Evolutionary conservation across 2,888 invertebrate genomes (phyloP).

Genomic region (Apomyelois bistriatella): DNA sequence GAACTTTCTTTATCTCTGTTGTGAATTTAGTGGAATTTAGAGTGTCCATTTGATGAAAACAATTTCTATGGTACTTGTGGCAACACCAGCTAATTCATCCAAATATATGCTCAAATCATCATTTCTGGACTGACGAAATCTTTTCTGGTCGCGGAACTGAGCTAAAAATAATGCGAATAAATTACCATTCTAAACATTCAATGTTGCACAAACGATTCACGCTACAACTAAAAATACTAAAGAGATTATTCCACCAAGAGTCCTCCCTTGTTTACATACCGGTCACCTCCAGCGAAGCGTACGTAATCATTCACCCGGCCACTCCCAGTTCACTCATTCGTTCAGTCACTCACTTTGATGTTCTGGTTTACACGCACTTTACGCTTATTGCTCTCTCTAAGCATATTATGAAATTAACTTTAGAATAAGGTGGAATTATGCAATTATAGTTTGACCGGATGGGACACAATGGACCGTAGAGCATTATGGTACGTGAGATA

Average conservation of each 20-base stretch:
- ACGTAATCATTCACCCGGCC: constrained; percentile 62
- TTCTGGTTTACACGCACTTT: constrained; percentile 60
- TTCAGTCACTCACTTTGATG: constrained; percentile 64
- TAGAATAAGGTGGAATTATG: constrained; percentile 12
- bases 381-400: constrained; percentile 52
- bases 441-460: constrained; percentile 9
- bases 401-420: constrained; percentile 44
- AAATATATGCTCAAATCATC: too few relatives aligned
- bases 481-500: too few relatives aligned
- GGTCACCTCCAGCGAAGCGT: constrained; percentile 59
- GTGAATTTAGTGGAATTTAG: too few relatives aligned
- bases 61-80: too few relatives aligned
- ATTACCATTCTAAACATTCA: background rate
- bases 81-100: too few relatives aligned
- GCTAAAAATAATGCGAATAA: background rate
- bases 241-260: constrained; percentile 12
- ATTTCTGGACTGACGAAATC: too few relatives aligned
- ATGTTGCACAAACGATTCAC: background rate
- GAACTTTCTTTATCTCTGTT: too few relatives aligned
- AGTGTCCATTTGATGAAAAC: too few relatives aligned
- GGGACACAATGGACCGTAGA: background rate
- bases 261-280: constrained; percentile 32
- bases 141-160: too few relatives aligned
- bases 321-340: constrained; percentile 50
- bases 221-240: constrained; percentile 12